Base-by-base conservation (phyloP, 2,888 invertebrate species). In the Trypoxylon attenuatum region DNA sequence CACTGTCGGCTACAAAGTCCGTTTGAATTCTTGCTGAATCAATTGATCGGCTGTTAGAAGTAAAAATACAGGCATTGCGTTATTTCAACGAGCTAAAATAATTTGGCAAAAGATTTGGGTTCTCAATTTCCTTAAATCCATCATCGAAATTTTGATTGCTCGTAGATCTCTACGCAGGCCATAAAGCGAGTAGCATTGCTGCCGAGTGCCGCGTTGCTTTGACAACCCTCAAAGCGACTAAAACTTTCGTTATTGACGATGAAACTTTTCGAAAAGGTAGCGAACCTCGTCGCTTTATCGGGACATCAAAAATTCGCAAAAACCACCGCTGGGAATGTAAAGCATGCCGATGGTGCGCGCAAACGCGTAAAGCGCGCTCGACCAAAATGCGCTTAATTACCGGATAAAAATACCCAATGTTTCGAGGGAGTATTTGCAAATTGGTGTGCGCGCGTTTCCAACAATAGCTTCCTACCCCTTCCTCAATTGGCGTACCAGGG, bases 221-320 rank as follows among this genome's bases (percentile, higher is more conserved):
- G 13, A 33, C 33, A 33, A 10, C 33, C 33, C 33, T 33, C 33
- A 33, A 13, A 33, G 10, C 5, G 10, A 33, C 33, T 13, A 33
- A 33, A 33, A 33, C 5, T 33, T 33, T 13, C 33, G 33, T 33
- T 33, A 33, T 33, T 33, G 33, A 33, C 33, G 33, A 13, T 33
- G 33, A 33, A 33, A 33, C 33, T 33, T 33, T 33, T 13, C 10
- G 33, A 33, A 13, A 10, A 13, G n/a, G 33, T 13, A 10, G 5
- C 33, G 33, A 4, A 4, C 33, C 33, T 10, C 10, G 10, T 33
- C 33, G 33, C 33, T 25, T 47, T 47, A 10, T 8, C 13, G 13
- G 47, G 47, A 47, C n/a, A n/a, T n/a, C n/a, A n/a, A 47, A 47
- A 47, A 47, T 47, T 47, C 25, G n/a, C n/a, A n/a, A 25, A 25